Percentiles rank a stretch among this genome's conserved stretches.
Evolutionary conservation across 2,797 vertebrate species (phyloP).

Genomic region (Neosalanx taihuensis): DNA sequence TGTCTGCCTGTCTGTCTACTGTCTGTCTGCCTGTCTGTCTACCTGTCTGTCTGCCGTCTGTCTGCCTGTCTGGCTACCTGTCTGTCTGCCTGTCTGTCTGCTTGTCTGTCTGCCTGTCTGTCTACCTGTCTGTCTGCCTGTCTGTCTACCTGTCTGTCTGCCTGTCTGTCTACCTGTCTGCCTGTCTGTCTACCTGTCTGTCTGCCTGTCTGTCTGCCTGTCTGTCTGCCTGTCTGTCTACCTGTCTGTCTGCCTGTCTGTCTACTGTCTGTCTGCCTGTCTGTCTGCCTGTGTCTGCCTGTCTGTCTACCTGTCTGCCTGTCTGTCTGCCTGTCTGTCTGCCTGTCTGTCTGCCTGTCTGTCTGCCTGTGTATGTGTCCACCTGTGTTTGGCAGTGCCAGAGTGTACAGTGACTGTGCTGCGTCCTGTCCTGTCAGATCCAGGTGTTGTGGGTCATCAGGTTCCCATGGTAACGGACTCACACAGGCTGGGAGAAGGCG

Average conservation of each 20-base stretch:
- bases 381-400: too few species aligned
- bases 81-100: conserved; percentile 30
- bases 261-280: conserved; percentile 27
- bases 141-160: too few species aligned
- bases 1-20: too few species aligned
- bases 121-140: too few species aligned
- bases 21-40: too few species aligned
- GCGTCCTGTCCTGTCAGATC: background rate
- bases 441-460: background rate
- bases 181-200: background rate
- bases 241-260: conserved; percentile 42
- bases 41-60: too few species aligned
- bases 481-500: conserved; percentile 73
- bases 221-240: background rate
- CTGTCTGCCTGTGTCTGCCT: background rate
- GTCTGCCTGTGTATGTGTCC: conserved; percentile 17
- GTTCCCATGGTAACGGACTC: conserved; percentile 29
- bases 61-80: too few species aligned
- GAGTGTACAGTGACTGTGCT: background rate
- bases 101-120: conserved; percentile 29
- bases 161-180: too few species aligned
- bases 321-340: conserved; percentile 20
- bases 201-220: too few species aligned
- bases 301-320: background rate
- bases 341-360: background rate